Evolutionary conservation across 2,888 invertebrate genomes (phyloP), one percentile per base, ranked within the genome.

Genomic region (Lutraria lutraria): DNA sequence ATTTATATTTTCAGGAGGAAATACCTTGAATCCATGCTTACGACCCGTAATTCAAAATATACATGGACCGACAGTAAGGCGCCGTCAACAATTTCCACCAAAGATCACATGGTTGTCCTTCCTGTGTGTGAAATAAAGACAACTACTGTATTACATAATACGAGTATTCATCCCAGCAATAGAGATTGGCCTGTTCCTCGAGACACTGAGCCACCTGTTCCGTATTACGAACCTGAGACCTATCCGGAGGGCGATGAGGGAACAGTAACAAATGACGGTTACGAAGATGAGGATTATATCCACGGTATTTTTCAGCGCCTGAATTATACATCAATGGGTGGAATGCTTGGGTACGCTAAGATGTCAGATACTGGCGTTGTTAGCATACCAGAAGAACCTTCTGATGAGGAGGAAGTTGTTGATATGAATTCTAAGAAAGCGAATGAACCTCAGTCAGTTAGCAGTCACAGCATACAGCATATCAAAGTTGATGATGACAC

Each of bases 221-320:
- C 63, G 13, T 25, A 68, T 25, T 25, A 68, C n/a, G 12, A n/a
- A 21, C 12, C 25, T 12, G 63, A 12, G 8, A 68, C 63, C 8
- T 12, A 1, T 13, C 12, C 12, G 3, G 63, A 10, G 25, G n/a
- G 25, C 10, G 63, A 68, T n/a, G 63, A 68, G n/a, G 63, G 63
- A 68, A 68, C 25, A n/a, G 12, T 68, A 3, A 68, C 63, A n/a
- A 68, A 68, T n/a, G 63, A n/a, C 12, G 63, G 63, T 25, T 68
- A 68, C 12, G 63, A 68, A 25, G 63, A 68, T 25, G 63, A 68
- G 12, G 63, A 68, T 25, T 68, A 68, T 25, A 25, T 68, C 13
- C 63, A 68, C n/a, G n/a, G 63, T 25, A 68, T 68, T 4, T 68
- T 68, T 68, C 63, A 68, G 63, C 63, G 63, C 25, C 25, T 68